Base-by-base conservation (phyloP, 2,888 invertebrate species). In the Pammene fasciana region DNA sequence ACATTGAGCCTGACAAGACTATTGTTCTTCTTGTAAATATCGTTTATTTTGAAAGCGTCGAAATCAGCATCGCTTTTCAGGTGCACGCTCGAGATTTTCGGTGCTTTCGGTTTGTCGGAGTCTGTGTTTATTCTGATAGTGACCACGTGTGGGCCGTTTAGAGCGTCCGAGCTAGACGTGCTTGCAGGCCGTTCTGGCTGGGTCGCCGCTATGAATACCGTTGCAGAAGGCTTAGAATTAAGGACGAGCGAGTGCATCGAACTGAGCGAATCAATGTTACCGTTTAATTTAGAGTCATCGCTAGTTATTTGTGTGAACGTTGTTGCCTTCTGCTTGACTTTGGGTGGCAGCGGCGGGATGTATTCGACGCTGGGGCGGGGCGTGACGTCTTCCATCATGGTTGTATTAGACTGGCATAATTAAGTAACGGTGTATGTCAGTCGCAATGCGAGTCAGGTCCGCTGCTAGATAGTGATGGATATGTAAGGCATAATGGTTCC, bases 121-220 rank as follows among this genome's bases (percentile, higher is more conserved):
- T 94, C 93, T 14, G 95, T 94, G 85, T 94, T 95, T 84, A 96
- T 95, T 83, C 94, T 93, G 81, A 95, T 95, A 76, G 95, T 95
- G 74, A 95, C 95, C 78, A 95, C 95, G 89, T 95, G 95, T 77
- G 91, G 92, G 73, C 89, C 92, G 86, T 86, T 75, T 70, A 78
- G 81, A 76, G 87, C 88, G 89, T 90, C 91, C 86, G 88, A 77
- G 82, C 84, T 81, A 82, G 86, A 85, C 83, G 90, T 87, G 83
- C 80, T 88, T 87, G 83, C 87, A 79, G 90, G 85, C 86, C 87
- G 87, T 74, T 92, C 91, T 87, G 92, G 85, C 86, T 90, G 89
- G 81, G 88, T 88, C 83, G 91, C 87, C 90, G 93, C 91, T 86
- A 93, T 82, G 81, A 91, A 92, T 92, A 93, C 93, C 92, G 93